Evolutionary conservation across 2,888 invertebrate species (phyloP).

Genomic region (Chloroclysta siterata): DNA sequence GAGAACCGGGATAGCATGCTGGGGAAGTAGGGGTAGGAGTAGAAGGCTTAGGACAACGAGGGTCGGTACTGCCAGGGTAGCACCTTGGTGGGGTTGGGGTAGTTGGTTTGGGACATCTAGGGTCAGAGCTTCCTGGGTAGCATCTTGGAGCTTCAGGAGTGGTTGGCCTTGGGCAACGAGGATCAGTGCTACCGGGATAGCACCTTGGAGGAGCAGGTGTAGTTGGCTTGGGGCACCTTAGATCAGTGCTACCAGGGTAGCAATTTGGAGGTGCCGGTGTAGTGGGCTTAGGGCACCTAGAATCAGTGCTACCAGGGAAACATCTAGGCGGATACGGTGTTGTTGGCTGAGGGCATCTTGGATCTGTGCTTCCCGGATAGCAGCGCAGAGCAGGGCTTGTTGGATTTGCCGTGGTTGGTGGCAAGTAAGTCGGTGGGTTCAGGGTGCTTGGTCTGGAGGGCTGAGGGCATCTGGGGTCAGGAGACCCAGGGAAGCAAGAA

Average conservation of each 20-base stretch:
- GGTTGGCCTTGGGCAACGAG: conserved; percentile 52
- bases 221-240: conserved; percentile 39
- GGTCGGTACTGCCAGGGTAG: conserved; percentile 39
- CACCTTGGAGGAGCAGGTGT: conserved; percentile 30
- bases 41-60: conserved; percentile 35
- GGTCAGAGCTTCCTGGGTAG: conserved; percentile 58
- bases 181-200: conserved; percentile 51
- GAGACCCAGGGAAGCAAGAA: conserved; percentile 54
- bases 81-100: conserved; percentile 29
- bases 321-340: conserved; percentile 40
- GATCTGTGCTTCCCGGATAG: conserved; percentile 45
- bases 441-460: conserved; percentile 41
- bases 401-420: conserved; percentile 38
- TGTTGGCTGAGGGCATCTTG: conserved; percentile 44
- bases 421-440: conserved; percentile 44
- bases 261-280: conserved; percentile 47
- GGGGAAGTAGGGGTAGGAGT: conserved; percentile 25
- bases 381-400: conserved; percentile 44
- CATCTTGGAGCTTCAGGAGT: conserved; percentile 43
- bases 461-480: conserved; percentile 52
- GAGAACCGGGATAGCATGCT: conserved; percentile 53
- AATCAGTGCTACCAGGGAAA: conserved; percentile 47
- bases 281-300: conserved; percentile 53
- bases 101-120: conserved; percentile 39
- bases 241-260: conserved; percentile 58